Evolutionary conservation across 2,888 invertebrate genomes (phyloP).

Genomic region (Barypeithes pellucidus): DNA sequence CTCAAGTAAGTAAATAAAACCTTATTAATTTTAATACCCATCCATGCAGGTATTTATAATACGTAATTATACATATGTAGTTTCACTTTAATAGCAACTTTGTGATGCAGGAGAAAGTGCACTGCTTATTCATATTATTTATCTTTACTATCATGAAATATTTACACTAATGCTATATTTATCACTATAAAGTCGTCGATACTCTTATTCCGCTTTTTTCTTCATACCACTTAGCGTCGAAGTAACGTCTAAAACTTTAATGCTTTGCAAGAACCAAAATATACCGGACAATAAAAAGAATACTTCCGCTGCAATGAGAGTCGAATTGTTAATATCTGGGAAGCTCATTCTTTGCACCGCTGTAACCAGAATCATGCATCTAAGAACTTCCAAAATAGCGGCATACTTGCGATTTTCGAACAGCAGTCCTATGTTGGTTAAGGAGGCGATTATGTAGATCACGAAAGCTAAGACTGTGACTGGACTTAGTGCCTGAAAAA

Average conservation of each 20-base stretch:
- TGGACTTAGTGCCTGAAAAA: constrained; percentile 77
- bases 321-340: constrained; percentile 67
- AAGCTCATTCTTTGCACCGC: constrained; percentile 69
- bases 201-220: constrained; percentile 4
- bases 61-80: no score
- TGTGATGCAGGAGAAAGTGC: no score
- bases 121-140: no score
- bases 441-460: constrained; percentile 78
- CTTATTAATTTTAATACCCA: no score
- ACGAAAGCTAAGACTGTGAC: constrained; percentile 75
- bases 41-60: no score
- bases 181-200: no score
- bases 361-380: constrained; percentile 77
- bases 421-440: constrained; percentile 81
- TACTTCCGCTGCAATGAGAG: constrained; percentile 73
- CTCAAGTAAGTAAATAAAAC: no score
- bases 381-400: constrained; percentile 76
- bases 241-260: constrained; percentile 68
- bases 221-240: constrained; percentile 3
- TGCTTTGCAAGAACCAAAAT: constrained; percentile 78
- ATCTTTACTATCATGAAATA: no score
- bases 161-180: no score
- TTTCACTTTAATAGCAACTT: no score
- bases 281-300: constrained; percentile 76
- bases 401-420: constrained; percentile 80